Percentiles rank a stretch among this genome's conserved stretches.
Evolutionary conservation across 2,797 vertebrate species (phyloP).

Genomic region (Falco rusticolus): DNA sequence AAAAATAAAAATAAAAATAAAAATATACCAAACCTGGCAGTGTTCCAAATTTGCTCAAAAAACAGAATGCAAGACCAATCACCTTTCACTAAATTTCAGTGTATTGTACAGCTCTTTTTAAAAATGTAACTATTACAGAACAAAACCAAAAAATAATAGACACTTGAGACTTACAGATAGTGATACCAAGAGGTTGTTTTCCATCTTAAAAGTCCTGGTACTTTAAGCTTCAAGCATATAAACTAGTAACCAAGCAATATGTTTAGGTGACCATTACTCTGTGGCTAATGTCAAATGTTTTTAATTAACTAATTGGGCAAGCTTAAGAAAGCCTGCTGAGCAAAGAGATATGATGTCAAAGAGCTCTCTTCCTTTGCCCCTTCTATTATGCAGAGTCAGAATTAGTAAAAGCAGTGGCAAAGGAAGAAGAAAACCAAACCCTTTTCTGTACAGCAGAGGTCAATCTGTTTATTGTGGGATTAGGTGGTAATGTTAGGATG

Average conservation of each 20-base stretch:
- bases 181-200: not conserved
- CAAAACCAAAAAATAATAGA: not conserved
- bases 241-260: not conserved
- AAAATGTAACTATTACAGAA: not conserved
- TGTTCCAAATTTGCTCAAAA: not conserved
- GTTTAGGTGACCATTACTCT: not conserved
- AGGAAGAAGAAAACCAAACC: not conserved
- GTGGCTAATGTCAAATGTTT: conserved; percentile 19
- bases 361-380: not conserved
- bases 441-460: not conserved
- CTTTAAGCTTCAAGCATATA: not conserved
- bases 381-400: not conserved
- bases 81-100: not conserved
- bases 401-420: not conserved
- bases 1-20: not conserved
- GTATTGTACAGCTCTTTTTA: not conserved
- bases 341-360: not conserved
- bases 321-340: conserved; percentile 13
- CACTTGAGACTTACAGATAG: not conserved
- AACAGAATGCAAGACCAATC: not conserved
- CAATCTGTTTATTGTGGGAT: not conserved
- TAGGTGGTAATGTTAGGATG: not conserved
- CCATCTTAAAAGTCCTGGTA: not conserved
- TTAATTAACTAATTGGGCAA: not conserved
- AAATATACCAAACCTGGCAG: accelerated